A percentile compares a stretch with the other conserved stretches of the same genome.
Conservation (phyloP, 2,888 invertebrate species). For the Andrena minutula region DNA sequence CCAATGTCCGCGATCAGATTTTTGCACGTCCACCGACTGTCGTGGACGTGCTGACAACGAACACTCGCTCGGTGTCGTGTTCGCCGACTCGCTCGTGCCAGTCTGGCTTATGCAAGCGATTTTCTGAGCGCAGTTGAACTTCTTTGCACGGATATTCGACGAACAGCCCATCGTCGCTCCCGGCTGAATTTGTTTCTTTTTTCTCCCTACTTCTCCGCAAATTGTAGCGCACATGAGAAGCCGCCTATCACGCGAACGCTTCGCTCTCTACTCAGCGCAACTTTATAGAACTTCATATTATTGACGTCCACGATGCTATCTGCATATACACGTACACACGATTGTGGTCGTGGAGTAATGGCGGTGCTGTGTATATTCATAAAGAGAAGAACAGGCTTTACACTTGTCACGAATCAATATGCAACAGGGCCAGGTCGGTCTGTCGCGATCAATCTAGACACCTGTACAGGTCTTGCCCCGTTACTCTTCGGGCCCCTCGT, state of each 20-base stretch:
- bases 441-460: slow-evolving; percentile 23
- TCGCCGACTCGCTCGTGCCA: slow-evolving; percentile 24
- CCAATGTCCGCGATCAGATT: slow-evolving; percentile 20
- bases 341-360: slow-evolving; percentile 22
- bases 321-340: background rate
- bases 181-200: no score
- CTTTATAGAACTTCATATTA: slow-evolving; percentile 16
- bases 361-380: background rate
- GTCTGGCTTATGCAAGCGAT: slow-evolving; percentile 44
- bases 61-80: slow-evolving; percentile 49
- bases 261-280: slow-evolving; percentile 5
- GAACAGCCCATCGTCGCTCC: background rate
- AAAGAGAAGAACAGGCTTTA: slow-evolving; percentile 41
- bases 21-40: slow-evolving; percentile 28
- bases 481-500: slow-evolving; percentile 3
- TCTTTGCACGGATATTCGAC: slow-evolving; percentile 9
- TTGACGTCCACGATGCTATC: slow-evolving; percentile 16
- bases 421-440: slow-evolving; percentile 31
- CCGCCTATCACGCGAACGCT: background rate
- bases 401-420: slow-evolving; percentile 48
- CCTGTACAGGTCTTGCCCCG: slow-evolving; percentile 19
- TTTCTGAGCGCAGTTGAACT: slow-evolving; percentile 26
- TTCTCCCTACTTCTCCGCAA: background rate
- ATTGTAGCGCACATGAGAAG: background rate
- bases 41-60: slow-evolving; percentile 54